Conservation (phyloP, 2,113 vertebrate species). For the Oncorhynchus masou region DNA sequence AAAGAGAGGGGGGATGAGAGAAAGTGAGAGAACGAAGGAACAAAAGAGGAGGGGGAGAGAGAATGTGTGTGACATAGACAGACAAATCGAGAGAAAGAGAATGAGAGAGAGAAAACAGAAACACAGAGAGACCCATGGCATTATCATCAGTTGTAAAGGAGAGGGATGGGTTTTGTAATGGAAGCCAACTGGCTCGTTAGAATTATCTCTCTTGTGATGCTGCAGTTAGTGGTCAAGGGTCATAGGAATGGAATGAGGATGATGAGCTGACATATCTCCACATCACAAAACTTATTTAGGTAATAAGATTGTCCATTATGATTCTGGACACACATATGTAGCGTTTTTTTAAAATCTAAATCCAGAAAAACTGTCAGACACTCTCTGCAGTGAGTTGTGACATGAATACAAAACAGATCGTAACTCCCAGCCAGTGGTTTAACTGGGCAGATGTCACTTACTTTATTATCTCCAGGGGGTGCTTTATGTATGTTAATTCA, state of each 20-base stretch:
- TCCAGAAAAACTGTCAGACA: too few species aligned
- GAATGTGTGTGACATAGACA: conserved; percentile 11
- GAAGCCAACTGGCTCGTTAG: background rate
- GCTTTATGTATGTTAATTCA: background rate
- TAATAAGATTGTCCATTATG: too few species aligned
- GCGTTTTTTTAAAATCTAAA: too few species aligned
- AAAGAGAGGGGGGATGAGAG: background rate
- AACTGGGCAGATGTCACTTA: background rate
- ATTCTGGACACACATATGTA: too few species aligned
- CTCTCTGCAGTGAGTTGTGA: background rate
- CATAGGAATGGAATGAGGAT: background rate
- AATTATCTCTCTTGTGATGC: background rate
- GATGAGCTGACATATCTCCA: background rate
- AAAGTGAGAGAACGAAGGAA: background rate
- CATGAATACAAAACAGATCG: background rate
- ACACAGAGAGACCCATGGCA: background rate
- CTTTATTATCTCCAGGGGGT: background rate
- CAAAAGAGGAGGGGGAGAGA: background rate
- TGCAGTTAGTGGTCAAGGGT: background rate
- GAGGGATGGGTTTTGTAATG: background rate
- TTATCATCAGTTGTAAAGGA: background rate
- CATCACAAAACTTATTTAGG: too few species aligned
- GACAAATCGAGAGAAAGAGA: background rate
- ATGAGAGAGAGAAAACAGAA: background rate
- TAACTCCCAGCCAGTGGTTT: background rate